A percentile compares a stretch with the other conserved stretches of the same genome.
These are phyloP conservation scores for Chelonus insularis DNA, from an alignment of 1,140 invertebrate genomes.

Conservation along the genomic window DNA sequence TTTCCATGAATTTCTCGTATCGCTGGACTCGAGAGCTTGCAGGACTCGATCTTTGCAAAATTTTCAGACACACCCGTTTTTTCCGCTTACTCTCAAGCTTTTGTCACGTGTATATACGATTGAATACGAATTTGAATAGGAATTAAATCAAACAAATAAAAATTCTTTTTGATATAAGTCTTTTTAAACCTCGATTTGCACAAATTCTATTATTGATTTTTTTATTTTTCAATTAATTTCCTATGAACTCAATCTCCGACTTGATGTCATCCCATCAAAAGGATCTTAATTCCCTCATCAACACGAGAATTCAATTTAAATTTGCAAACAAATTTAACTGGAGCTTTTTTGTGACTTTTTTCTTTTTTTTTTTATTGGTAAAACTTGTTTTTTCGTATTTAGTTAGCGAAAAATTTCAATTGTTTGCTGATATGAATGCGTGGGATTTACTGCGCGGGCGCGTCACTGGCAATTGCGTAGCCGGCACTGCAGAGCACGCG, in stretches of 20 bases:
- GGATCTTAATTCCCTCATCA: constrained; percentile 9
- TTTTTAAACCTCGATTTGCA: neutral
- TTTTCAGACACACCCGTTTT: neutral
- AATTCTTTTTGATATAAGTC: neutral
- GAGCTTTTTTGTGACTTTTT: too few relatives aligned
- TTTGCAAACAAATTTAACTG: constrained; percentile 7
- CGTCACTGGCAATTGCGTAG: neutral
- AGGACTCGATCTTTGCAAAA: constrained; percentile 3
- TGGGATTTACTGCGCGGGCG: neutral
- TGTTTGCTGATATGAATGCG: neutral
- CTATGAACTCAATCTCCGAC: constrained; percentile 10
- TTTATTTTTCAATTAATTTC: constrained; percentile 11
- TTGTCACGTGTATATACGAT: neutral
- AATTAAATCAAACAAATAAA: neutral
- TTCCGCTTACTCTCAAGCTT: neutral
- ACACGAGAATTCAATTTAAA: constrained; percentile 10
- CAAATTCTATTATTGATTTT: constrained; percentile 4
- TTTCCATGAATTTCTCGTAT: constrained; percentile 20
- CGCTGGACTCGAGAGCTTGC: constrained; percentile 10
- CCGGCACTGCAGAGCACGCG: neutral
- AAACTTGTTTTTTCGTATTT: too few relatives aligned
- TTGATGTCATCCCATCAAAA: constrained; percentile 1
- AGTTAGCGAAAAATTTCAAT: neutral
- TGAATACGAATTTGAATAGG: neutral
- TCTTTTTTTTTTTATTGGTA: neutral